Evolutionary conservation across 2,113 vertebrate genomes (phyloP).

Genomic region (Mohoua ochrocephala): DNA sequence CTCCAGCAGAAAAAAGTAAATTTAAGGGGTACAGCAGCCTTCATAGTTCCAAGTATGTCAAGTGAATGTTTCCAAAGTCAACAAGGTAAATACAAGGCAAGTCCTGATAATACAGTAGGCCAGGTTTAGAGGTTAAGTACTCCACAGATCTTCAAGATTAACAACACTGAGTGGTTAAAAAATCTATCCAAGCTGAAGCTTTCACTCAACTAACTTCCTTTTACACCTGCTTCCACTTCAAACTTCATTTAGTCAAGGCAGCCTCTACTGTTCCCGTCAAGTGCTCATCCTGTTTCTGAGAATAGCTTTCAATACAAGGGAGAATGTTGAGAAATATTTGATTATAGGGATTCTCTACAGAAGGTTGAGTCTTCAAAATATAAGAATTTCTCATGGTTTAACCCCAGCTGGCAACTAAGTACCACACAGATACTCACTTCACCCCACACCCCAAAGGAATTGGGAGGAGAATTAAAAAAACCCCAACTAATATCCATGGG

Average conservation of each 20-base stretch:
- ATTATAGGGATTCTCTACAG: not conserved
- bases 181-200: not conserved
- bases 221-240: constrained; percentile 28
- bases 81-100: not conserved
- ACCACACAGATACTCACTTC: not conserved
- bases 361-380: not conserved
- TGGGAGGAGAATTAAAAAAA: not conserved
- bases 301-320: not conserved
- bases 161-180: not conserved
- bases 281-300: not conserved
- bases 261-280: not conserved
- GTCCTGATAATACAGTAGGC: not conserved
- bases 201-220: not conserved
- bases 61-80: not conserved
- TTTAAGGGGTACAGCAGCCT: not conserved
- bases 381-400: not conserved
- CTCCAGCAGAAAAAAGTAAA: not conserved
- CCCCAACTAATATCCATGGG: accelerated
- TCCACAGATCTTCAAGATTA: not conserved
- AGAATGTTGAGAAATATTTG: constrained; percentile 20
- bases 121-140: not conserved
- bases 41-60: not conserved
- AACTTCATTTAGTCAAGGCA: constrained; percentile 5
- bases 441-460: not conserved
- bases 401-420: not conserved